Percentiles rank a stretch among this genome's conserved stretches.
Evolutionary conservation across 2,888 invertebrate species (phyloP).

Genomic region (Ephialtes manifestator): DNA sequence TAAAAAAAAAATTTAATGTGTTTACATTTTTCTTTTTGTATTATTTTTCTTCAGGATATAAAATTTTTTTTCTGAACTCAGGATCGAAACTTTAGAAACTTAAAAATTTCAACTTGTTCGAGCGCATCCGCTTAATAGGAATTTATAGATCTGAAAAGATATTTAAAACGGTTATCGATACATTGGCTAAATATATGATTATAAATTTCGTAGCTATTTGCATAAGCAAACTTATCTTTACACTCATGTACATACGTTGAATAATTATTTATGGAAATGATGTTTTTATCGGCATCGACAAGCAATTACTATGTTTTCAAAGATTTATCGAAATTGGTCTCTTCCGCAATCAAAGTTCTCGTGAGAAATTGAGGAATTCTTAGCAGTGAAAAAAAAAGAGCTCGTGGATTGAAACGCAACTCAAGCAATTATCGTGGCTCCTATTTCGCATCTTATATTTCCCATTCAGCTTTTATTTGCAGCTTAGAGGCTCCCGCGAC

Average conservation of each 20-base stretch:
- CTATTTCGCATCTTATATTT: background rate
- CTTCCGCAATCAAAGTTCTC: slow-evolving; percentile 27
- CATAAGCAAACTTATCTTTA: background rate
- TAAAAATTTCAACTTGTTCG: too few relatives aligned
- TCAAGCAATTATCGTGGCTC: slow-evolving; percentile 12
- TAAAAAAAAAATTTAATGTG: too few relatives aligned
- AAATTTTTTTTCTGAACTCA: too few relatives aligned
- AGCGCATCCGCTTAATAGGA: background rate
- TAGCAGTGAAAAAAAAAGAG: background rate
- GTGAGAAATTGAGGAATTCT: slow-evolving; percentile 29
- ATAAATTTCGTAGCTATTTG: slow-evolving; percentile 49
- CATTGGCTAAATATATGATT: slow-evolving; percentile 12
- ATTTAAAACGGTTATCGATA: slow-evolving; percentile 35
- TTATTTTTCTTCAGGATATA: too few relatives aligned
- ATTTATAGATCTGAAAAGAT: slow-evolving; percentile 32
- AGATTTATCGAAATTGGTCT: slow-evolving; percentile 61
- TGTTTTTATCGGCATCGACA: slow-evolving; percentile 37
- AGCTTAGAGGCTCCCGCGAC: slow-evolving; percentile 6
- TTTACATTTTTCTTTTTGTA: too few relatives aligned
- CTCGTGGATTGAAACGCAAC: slow-evolving; percentile 8
- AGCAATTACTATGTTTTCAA: slow-evolving; percentile 41
- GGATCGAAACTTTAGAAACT: too few relatives aligned
- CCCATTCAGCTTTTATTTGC: slow-evolving; percentile 16
- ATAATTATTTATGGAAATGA: slow-evolving; percentile 59
- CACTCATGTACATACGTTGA: slow-evolving; percentile 20